These are phyloP conservation scores for Eurytoma adleriae DNA, from an alignment of 2,888 invertebrate species.

Conservation along the genomic window DNA sequence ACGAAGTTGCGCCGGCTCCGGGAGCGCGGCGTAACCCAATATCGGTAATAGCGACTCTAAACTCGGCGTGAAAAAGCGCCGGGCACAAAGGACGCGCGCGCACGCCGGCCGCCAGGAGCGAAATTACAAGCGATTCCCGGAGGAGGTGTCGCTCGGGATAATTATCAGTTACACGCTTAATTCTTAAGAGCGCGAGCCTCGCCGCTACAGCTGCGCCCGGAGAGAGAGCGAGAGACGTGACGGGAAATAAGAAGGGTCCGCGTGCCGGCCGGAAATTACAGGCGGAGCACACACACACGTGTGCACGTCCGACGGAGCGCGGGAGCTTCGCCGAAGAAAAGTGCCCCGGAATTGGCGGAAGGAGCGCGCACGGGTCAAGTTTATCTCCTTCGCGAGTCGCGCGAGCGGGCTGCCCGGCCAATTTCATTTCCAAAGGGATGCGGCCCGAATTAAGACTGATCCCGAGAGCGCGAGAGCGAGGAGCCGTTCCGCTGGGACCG, in stretches of 20 bases:
- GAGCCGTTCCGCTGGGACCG: background rate
- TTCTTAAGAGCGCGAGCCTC: constrained; percentile 18
- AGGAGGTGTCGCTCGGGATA: constrained; percentile 42
- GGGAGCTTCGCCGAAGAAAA: constrained; percentile 15
- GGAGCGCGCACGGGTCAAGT: constrained; percentile 38
- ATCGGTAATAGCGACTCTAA: no score
- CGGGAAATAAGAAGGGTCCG: constrained; percentile 74
- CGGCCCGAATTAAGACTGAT: background rate
- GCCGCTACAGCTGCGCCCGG: background rate
- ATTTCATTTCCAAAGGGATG: constrained; percentile 34
- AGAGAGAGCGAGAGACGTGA: constrained; percentile 65
- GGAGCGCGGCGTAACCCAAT: no score
- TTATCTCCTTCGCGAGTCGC: constrained; percentile 32
- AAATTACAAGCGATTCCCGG: constrained; percentile 43
- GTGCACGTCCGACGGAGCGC: background rate
- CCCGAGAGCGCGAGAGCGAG: background rate
- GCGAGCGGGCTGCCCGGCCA: background rate
- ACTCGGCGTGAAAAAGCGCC: background rate
- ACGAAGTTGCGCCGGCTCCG: no score
- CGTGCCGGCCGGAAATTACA: constrained; percentile 74
- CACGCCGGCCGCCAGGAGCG: background rate
- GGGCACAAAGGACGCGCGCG: background rate
- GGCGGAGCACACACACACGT: constrained; percentile 52
- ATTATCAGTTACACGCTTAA: constrained; percentile 48
- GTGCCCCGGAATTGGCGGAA: background rate